Evolutionary conservation across 2,113 vertebrate species (phyloP).

Genomic region (Budorcas taxicolor): DNA sequence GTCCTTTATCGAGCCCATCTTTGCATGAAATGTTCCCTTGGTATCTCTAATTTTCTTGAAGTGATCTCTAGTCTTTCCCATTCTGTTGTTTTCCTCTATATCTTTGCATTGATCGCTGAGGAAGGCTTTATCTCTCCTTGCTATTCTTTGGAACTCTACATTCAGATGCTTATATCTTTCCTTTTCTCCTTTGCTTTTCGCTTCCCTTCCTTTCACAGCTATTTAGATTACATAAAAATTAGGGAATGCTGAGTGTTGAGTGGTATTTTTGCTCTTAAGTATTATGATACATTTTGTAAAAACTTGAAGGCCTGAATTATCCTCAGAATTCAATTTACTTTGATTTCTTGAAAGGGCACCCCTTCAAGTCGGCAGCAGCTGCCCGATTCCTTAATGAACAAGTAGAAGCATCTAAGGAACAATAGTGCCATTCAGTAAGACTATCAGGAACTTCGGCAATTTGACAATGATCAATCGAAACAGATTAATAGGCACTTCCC

Average conservation of each 20-base stretch:
- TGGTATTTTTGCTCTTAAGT: background rate
- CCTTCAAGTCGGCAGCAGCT: background rate
- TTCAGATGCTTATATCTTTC: background rate
- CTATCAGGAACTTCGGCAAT: background rate
- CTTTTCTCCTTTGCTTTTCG: background rate
- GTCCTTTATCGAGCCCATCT: background rate
- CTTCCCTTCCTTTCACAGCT: background rate
- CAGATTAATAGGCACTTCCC: background rate
- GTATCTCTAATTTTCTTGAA: background rate
- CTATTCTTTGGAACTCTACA: background rate
- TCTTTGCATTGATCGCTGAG: background rate
- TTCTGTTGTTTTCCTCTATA: background rate
- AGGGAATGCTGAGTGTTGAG: background rate
- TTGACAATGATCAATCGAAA: background rate
- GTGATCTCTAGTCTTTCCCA: background rate
- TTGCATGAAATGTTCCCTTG: background rate
- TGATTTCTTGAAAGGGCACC: background rate
- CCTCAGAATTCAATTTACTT: background rate
- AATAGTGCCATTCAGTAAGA: background rate
- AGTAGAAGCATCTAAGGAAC: background rate
- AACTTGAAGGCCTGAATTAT: background rate
- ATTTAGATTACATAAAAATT: background rate
- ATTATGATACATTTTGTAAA: background rate
- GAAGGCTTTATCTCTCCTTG: background rate
- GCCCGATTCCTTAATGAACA: background rate